A percentile compares a stretch with the other conserved stretches of the same genome.
Conservation (phyloP, 2,888 invertebrate genomes). For the Hyalella azteca region DNA sequence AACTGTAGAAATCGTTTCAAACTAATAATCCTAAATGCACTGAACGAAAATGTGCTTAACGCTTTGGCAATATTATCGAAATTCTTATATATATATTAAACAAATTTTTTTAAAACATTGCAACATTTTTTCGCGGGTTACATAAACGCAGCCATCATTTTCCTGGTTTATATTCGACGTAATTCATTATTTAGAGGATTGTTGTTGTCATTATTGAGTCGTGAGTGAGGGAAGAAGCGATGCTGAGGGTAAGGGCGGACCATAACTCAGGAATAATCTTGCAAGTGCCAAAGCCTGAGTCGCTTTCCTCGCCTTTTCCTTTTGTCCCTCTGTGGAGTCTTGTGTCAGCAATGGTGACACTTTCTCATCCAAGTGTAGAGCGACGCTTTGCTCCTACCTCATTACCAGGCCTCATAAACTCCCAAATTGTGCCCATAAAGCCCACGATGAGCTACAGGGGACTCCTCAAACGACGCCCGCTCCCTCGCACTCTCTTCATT, state of each 20-base stretch:
- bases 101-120: too few relatives aligned
- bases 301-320: neutral
- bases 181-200: slow-evolving; percentile 12
- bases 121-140: too few relatives aligned
- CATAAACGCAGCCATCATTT: neutral
- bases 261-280: slow-evolving; percentile 31
- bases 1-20: too few relatives aligned
- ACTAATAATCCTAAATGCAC: too few relatives aligned
- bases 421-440: slow-evolving; percentile 36
- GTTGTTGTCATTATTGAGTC: slow-evolving; percentile 21
- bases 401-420: slow-evolving; percentile 36
- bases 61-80: too few relatives aligned
- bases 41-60: too few relatives aligned
- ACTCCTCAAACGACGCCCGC: slow-evolving; percentile 13
- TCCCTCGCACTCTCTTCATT: neutral
- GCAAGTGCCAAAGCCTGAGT: slow-evolving; percentile 24
- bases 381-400: slow-evolving; percentile 36
- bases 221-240: neutral
- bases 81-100: too few relatives aligned
- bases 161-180: neutral
- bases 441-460: slow-evolving; percentile 30
- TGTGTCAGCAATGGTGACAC: slow-evolving; percentile 36
- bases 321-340: slow-evolving; percentile 32
- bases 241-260: slow-evolving; percentile 5
- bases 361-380: slow-evolving; percentile 31